Evolutionary conservation across 2,113 vertebrate genomes (phyloP).

Genomic region (Solenodon paradoxus): DNA sequence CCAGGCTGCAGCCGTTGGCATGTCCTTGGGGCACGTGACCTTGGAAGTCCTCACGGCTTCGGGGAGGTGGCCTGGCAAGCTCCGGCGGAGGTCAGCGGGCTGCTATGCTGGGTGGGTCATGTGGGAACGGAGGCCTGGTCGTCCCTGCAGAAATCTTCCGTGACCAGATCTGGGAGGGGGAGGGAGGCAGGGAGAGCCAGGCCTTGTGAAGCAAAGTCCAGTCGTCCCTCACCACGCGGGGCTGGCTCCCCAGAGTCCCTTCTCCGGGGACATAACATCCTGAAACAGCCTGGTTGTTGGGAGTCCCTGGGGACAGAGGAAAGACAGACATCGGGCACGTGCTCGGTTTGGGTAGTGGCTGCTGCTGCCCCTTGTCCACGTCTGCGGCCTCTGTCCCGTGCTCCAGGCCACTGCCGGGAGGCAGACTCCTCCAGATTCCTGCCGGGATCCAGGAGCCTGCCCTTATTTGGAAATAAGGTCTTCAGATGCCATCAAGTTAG

Average conservation of each 20-base stretch:
- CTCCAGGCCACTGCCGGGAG: no score
- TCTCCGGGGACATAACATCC: background rate
- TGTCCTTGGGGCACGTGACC: background rate
- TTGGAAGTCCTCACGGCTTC: background rate
- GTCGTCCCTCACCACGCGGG: slow-evolving; percentile 17
- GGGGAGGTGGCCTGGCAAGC: accelerated
- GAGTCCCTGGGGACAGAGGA: background rate
- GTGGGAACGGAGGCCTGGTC: background rate
- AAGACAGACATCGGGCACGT: background rate
- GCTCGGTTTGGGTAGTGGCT: background rate
- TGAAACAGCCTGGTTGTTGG: background rate
- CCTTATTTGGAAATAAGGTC: background rate
- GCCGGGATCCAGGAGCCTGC: background rate
- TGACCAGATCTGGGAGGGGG: background rate
- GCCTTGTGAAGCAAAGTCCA: no score
- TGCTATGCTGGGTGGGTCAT: background rate
- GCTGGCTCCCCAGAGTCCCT: background rate
- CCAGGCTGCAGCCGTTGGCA: no score
- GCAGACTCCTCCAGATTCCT: no score
- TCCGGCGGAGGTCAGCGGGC: background rate
- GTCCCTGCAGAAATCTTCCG: background rate
- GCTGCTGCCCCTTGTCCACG: background rate
- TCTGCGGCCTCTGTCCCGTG: background rate
- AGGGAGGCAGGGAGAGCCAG: background rate
- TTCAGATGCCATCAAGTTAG: background rate